Conservation (phyloP, 2,113 vertebrate genomes). For the Psilopsiagon aymara region DNA sequence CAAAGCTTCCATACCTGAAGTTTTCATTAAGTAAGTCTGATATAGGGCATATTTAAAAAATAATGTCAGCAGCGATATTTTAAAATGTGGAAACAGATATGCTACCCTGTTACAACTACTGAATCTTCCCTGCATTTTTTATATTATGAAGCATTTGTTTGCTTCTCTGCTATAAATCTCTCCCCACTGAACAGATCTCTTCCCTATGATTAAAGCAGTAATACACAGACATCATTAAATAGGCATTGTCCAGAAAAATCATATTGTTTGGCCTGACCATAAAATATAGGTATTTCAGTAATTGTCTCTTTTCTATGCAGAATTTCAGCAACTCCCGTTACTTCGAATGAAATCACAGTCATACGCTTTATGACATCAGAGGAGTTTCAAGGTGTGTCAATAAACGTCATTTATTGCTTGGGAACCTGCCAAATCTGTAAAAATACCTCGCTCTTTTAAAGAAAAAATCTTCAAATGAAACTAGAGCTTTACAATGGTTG, state of each 20-base stretch:
- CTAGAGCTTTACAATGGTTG: not conserved
- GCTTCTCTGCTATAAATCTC: not conserved
- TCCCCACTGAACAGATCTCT: not conserved
- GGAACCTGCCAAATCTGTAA: constrained; percentile 22
- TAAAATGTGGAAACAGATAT: constrained; percentile 44
- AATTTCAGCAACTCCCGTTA: not conserved
- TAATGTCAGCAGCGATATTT: constrained; percentile 12
- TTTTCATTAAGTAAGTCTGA: constrained; percentile 47
- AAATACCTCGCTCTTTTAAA: not conserved
- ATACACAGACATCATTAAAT: not conserved
- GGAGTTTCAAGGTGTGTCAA: constrained; percentile 28
- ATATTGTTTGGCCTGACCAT: not conserved
- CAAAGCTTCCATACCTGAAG: not conserved
- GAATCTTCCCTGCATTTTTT: constrained; percentile 1
- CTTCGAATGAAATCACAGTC: constrained; percentile 32
- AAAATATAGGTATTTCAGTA: constrained; percentile 18
- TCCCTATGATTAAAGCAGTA: not conserved
- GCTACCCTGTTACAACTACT: not conserved
- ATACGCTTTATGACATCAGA: constrained; percentile 51
- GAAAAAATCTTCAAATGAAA: not conserved
- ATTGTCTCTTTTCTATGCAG: not conserved
- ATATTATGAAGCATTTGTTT: not conserved
- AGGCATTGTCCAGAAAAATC: not conserved
- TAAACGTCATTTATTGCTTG: constrained; percentile 49
- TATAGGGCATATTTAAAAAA: constrained; percentile 16